These are phyloP conservation scores for Phalacrocorax carbo DNA, from an alignment of 2,113 vertebrate species.

Conservation along the genomic window DNA sequence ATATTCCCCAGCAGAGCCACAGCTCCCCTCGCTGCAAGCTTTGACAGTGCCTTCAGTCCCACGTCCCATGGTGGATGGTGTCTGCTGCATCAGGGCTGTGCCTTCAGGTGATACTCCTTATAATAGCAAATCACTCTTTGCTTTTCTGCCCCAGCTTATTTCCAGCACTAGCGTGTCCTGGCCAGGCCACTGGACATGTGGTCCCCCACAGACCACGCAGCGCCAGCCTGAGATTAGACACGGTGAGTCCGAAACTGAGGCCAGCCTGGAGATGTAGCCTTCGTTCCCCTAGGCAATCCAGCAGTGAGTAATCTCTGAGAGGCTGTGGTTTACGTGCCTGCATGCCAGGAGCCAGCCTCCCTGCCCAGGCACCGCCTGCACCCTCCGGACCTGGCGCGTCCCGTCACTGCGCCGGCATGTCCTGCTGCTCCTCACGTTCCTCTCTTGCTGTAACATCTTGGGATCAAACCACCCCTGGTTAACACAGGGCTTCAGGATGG, in stretches of 20 bases:
- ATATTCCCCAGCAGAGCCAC: background rate
- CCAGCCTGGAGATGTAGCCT: background rate
- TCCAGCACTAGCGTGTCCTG: rapidly evolving
- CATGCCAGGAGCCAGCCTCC: background rate
- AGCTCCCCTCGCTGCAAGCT: background rate
- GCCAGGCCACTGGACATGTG: rapidly evolving
- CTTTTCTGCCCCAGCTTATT: background rate
- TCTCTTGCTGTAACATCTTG: background rate
- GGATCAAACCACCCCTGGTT: background rate
- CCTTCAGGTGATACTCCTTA: background rate
- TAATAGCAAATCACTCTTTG: background rate
- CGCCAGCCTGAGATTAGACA: background rate
- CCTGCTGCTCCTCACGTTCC: background rate
- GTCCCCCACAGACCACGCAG: rapidly evolving
- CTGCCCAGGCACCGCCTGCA: background rate
- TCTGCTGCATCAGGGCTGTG: background rate
- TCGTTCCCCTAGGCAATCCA: rapidly evolving
- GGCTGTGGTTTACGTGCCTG: background rate
- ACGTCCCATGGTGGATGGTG: rapidly evolving
- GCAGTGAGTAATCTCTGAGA: background rate
- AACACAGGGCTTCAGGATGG: background rate
- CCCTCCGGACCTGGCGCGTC: rapidly evolving
- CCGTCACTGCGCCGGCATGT: background rate
- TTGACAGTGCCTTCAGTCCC: background rate
- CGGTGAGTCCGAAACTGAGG: rapidly evolving